phyloP scores from a whole-genome alignment of 2,797 vertebrate genomes.

The Peromyscus attwateri region DNA sequence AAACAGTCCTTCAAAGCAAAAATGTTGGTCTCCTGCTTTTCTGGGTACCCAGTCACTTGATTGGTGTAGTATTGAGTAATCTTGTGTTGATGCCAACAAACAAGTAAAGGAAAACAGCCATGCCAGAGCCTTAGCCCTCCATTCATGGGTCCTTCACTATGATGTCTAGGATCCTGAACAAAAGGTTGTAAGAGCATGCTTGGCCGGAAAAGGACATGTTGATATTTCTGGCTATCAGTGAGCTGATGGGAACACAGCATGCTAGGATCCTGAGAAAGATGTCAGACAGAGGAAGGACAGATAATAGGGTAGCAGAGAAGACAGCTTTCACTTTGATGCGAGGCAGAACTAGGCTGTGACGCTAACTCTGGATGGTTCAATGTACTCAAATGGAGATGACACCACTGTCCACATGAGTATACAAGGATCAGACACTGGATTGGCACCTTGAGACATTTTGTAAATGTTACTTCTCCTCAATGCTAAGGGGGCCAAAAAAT shows the following conservation, averaged over 20 bases:
- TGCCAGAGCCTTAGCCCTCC: not conserved
- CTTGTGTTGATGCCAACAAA: not conserved
- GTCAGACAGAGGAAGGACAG: not conserved
- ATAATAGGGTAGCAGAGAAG: not conserved
- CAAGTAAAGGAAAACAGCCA: slow-evolving; percentile 23
- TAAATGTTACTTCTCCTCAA: slow-evolving; percentile 50
- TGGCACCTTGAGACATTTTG: slow-evolving; percentile 21
- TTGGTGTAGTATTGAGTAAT: not conserved
- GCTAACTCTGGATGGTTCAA: not conserved
- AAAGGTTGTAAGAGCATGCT: not conserved
- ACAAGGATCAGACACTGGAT: not conserved
- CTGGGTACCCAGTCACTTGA: not conserved
- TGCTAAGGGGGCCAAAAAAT: slow-evolving; percentile 34
- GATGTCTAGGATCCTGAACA: not conserved
- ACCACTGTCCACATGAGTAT: not conserved
- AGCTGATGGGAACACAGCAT: not conserved
- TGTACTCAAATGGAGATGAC: slow-evolving; percentile 1
- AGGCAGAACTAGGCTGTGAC: not conserved
- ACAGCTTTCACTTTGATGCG: not conserved
- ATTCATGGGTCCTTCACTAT: not conserved
- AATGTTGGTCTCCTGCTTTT: not conserved
- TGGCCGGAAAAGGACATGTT: not conserved
- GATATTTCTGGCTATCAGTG: not conserved
- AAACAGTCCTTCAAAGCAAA: slow-evolving; percentile 17
- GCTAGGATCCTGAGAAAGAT: not conserved